These are phyloP conservation scores for Dinomys branickii DNA, from an alignment of 2,113 vertebrate genomes.

Conservation along the genomic window DNA sequence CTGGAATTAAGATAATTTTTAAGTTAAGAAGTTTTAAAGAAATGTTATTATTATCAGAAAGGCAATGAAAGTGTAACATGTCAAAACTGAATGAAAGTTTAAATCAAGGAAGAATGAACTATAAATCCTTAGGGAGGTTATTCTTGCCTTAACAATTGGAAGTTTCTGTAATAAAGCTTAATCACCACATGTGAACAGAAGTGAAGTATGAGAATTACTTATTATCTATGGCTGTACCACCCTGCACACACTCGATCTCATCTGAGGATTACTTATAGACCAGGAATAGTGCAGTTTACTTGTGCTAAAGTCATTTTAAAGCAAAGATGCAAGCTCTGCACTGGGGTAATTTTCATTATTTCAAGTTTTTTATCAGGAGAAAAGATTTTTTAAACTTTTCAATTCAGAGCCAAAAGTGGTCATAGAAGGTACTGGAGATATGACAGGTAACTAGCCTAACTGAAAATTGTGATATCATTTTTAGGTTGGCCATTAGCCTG, in stretches of 20 bases:
- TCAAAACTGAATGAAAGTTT: background rate
- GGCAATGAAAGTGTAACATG: background rate
- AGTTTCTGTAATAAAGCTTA: background rate
- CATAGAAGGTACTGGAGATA: background rate
- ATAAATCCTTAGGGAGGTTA: background rate
- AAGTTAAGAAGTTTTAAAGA: background rate
- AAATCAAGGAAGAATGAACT: background rate
- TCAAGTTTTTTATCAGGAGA: background rate
- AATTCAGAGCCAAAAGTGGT: background rate
- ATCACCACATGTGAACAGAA: background rate
- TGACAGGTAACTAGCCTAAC: background rate
- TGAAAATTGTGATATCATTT: background rate
- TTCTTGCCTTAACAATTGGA: background rate
- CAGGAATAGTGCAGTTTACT: background rate
- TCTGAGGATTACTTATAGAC: background rate
- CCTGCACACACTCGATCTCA: no score
- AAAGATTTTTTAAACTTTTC: background rate
- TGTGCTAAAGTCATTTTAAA: background rate
- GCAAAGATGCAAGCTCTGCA: background rate
- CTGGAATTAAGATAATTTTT: background rate
- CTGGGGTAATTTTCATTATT: background rate
- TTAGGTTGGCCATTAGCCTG: background rate
- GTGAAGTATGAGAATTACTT: background rate
- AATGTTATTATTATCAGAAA: background rate
- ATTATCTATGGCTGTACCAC: no score